Evolutionary conservation across 2,113 vertebrate species (phyloP).

Genomic region (Sigmodon hispidus): DNA sequence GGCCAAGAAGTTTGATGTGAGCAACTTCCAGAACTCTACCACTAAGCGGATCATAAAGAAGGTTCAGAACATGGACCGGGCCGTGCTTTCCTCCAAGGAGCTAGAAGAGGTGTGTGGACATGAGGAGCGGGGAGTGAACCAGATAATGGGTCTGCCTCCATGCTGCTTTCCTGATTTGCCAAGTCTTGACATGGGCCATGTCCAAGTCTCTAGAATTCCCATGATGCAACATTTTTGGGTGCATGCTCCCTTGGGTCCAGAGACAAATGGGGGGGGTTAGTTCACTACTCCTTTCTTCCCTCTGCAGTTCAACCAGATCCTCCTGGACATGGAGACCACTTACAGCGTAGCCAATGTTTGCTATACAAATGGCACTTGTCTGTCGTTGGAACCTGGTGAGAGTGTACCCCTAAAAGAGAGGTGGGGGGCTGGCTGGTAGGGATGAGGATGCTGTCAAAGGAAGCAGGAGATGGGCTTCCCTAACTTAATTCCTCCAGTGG

Average conservation of each 20-base stretch:
- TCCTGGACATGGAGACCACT: conserved; percentile 94
- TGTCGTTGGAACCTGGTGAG: conserved; percentile 94
- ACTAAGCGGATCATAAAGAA: conserved; percentile 92
- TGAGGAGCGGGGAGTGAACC: neutral
- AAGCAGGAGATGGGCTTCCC: neutral
- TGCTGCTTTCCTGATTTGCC: neutral
- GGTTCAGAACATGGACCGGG: conserved; percentile 93
- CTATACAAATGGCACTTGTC: conserved; percentile 84
- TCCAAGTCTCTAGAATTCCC: neutral
- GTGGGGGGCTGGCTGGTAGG: neutral
- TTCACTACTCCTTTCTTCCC: conserved; percentile 35
- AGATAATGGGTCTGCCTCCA: neutral
- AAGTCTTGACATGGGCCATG: neutral
- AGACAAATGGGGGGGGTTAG: neutral
- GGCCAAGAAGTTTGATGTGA: conserved; percentile 91
- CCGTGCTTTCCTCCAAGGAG: conserved; percentile 86
- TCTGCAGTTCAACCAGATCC: conserved; percentile 92
- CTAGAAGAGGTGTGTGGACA: conserved; percentile 91
- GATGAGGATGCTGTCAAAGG: neutral
- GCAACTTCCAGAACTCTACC: conserved; percentile 90
- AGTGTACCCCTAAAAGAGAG: neutral
- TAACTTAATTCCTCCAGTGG: neutral
- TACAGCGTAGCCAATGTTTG: conserved; percentile 95
- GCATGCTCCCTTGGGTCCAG: too few species aligned
- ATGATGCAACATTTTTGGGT: neutral